Base-by-base conservation (phyloP, 2,797 vertebrate species). In the Paratrypauchen microcephalus region DNA sequence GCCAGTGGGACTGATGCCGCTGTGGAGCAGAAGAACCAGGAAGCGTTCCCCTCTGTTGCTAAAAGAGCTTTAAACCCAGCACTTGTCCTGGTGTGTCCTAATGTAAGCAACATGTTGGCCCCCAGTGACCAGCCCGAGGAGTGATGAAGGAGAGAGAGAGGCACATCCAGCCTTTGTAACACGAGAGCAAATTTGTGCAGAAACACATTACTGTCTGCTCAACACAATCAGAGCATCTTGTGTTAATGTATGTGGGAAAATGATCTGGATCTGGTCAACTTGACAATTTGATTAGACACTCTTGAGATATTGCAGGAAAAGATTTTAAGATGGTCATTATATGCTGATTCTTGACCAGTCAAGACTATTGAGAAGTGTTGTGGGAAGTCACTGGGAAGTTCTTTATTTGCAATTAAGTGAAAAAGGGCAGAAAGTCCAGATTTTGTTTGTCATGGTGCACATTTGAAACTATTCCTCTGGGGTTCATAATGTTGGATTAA, bases 401-500 rank as follows among this genome's bases (percentile, higher is more conserved):
- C 18, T 28, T 7, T 16, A 48, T 48, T 47, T 50, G 47, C 71
- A 69, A 78, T 79, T 70, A 69, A 70, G 84, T 56, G 18, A 59
- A 72, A 48, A 76, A 68, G 70, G 47, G 54, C 77, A 75, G 62
- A 74, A 8, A 28, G 83, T 36, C 12, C 12, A 21, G n/a, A 45
- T 28, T 36, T 63, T 73, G 28, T 61, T 71, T 72, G 75, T 80
- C 70, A 83, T 74, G 21, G 6, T 28, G 63, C 28, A 76, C 86
- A 91, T 92, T 91, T 88, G 36, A 21, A 65, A 85, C 71, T 81
- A 87, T 86, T 88, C 77, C 75, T 77, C 57, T 62, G 81, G 75
- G 87, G 83, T 69, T 87, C 79, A 81, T 87, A 83, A 89, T 90
- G 83, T 85, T 48, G 75, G 92, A 93, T 93, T 92, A 94, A 86